Evolutionary conservation across 2,888 invertebrate genomes (phyloP), one percentile per base, ranked within the genome.

Genomic region (Seladonia tumulorum): DNA sequence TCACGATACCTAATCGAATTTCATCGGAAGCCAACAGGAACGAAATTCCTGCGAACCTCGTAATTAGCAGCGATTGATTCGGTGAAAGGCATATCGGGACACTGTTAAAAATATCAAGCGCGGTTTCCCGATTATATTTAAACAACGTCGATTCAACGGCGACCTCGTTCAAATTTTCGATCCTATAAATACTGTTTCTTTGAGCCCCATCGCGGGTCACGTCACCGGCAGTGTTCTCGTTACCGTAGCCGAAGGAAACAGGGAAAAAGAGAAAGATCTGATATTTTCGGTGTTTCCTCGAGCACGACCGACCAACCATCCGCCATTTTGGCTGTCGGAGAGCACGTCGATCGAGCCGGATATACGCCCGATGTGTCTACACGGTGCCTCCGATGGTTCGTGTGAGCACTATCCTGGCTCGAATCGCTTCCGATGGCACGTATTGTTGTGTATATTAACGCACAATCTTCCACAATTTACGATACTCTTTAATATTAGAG

Each of bases 181-280:
- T 79, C 79, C 86, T 86, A 86, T 86, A 85, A 86, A 86, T 85
- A 86, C 86, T 81, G n/a, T 82, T 85, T 70, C 86, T 81, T 85
- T 79, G 85, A 79, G 79, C 35, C 47, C 81, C 80, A 84, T 85
- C 75, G 70, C 76, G 83, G 60, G 42, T 25, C 74, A 72, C 78
- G 53, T 53, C 63, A 68, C 45, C 14, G 75, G 5, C 70, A n/a
- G 68, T 49, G 53, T 75, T 81, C 63, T 47, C 66, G n/a, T 73
- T 79, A 18, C 57, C 2, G 12, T 57, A 29, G 8, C n/a, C 5
- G 57, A 79, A 79, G 70, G 16, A 71, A 66, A 68, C 22, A 5
- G 25, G 1, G 7, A 45, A 45, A 60, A 63, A 29, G 16, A 7
- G 63, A 16, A 18, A 42, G 10, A 39, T 10, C n/a, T 35, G 1